Base-by-base conservation (phyloP, 2,888 invertebrate species). In the Crematogaster levior region DNA sequence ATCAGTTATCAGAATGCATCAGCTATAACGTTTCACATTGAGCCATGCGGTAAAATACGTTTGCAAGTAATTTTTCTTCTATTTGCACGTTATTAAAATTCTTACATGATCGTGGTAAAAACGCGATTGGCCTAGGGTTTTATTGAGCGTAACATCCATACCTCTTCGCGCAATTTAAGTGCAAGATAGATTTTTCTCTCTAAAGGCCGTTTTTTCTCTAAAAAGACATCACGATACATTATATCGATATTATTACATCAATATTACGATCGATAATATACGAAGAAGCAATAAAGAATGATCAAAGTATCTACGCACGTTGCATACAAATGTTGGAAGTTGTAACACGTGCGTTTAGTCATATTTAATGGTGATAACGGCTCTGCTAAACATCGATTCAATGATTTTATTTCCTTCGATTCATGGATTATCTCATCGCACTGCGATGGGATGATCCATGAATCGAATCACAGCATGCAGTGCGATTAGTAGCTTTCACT, bases 301-400 rank as follows among this genome's bases (percentile, higher is more conserved):
- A 37, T 40, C 51, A 40, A 61, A 75, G 40, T 53, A 43, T 68
- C 68, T 43, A 18, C 43, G 10, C 61, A 48, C 18, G 43, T 77
- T 43, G 34, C 12, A 56, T 65, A 60, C 60, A 48, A 61, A 74
- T 48, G 61, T 21, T 65, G 21, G 18, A 56, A 68, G 68, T 46
- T 43, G 15, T 68, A 68, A 68, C 65, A 79, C 43, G 43, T 21
- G 34, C 77, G 46, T 34, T 68, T 56, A 34, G 56, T 66, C 77
- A 77, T 79, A 66, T 79, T 68, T 79, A 87, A 85, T 79, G 30
- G 77, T 80, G 84, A 87, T 85, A 85, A 81, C 85, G 84, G 81
- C 82, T 82, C 6, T 51, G 82, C 48, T 84, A 84, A 87, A 73
- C 83, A 86, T 37, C 83, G 68, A 86, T 87, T 80, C 46, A 18